Evolutionary conservation across 1,140 invertebrate genomes (phyloP).

Genomic region (Anoplolepis gracilipes): DNA sequence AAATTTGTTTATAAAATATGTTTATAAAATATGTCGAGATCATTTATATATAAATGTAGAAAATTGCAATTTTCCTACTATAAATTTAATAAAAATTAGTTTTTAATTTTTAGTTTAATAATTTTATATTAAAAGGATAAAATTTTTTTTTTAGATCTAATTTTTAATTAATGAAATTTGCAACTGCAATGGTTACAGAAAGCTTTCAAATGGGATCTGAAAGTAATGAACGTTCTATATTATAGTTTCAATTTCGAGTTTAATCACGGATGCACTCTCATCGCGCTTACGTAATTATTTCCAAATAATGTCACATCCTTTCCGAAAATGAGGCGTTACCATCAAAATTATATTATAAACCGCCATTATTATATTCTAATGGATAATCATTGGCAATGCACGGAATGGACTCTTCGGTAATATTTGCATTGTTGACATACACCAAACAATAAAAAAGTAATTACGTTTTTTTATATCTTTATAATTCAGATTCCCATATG

Average conservation of each 20-base stretch:
- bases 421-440: constrained; percentile 15
- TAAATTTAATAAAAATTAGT: not conserved
- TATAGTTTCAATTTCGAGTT: constrained; percentile 12
- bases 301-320: constrained; percentile 49
- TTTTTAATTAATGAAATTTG: constrained; percentile 9
- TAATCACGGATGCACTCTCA: constrained; percentile 33
- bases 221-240: constrained; percentile 20
- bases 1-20: not conserved
- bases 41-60: not conserved
- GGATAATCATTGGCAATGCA: constrained; percentile 44
- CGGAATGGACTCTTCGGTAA: constrained; percentile 41
- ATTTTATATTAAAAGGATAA: not conserved
- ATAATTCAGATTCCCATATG: not conserved
- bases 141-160: not conserved
- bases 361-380: constrained; percentile 25
- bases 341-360: constrained; percentile 54
- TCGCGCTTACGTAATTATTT: constrained; percentile 46
- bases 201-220: not conserved
- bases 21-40: too few relatives aligned
- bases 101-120: not conserved
- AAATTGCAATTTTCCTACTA: not conserved
- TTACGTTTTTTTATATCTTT: not conserved
- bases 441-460: too few relatives aligned
- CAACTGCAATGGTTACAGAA: not conserved
- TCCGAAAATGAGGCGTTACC: constrained; percentile 30